These are phyloP conservation scores for Synergus umbraculus DNA, from an alignment of 2,888 invertebrate species.

Conservation along the genomic window DNA sequence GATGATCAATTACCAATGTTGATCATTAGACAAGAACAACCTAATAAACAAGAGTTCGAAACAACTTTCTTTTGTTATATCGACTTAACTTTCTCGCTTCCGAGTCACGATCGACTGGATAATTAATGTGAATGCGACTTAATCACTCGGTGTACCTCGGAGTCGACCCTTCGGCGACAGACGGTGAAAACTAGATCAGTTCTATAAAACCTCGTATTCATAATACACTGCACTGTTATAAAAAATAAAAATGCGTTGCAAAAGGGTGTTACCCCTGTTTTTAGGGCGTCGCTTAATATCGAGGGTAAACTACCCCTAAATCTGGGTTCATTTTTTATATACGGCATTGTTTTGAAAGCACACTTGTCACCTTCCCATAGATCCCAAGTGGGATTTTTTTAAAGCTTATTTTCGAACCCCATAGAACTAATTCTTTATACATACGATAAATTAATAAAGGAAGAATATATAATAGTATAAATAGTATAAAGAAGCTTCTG, in stretches of 20 bases:
- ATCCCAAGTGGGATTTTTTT: background rate
- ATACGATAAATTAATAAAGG: too few relatives aligned
- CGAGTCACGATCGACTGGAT: slow-evolving; percentile 51
- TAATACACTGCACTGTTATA: slow-evolving; percentile 45
- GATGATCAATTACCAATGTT: background rate
- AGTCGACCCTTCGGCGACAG: slow-evolving; percentile 48
- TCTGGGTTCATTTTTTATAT: background rate
- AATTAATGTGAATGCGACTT: slow-evolving; percentile 51
- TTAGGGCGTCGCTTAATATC: background rate
- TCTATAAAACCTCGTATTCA: slow-evolving; percentile 44
- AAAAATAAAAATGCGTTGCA: background rate
- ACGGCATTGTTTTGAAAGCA: background rate
- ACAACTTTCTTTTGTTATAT: slow-evolving; percentile 7
- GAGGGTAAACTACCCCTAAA: background rate
- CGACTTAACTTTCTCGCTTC: slow-evolving; percentile 25
- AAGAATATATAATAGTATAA: too few relatives aligned
- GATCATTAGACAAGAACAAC: background rate
- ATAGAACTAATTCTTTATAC: background rate
- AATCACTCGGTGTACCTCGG: slow-evolving; percentile 47
- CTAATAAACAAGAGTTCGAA: background rate
- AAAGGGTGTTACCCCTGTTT: background rate
- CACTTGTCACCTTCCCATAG: background rate
- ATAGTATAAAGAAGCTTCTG: background rate
- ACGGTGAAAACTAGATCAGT: slow-evolving; percentile 53
- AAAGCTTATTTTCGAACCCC: background rate